Evolutionary conservation across 2,113 vertebrate genomes (phyloP), one percentile per base, ranked within the genome.

Genomic region (Tetraodon nigroviridis): DNA sequence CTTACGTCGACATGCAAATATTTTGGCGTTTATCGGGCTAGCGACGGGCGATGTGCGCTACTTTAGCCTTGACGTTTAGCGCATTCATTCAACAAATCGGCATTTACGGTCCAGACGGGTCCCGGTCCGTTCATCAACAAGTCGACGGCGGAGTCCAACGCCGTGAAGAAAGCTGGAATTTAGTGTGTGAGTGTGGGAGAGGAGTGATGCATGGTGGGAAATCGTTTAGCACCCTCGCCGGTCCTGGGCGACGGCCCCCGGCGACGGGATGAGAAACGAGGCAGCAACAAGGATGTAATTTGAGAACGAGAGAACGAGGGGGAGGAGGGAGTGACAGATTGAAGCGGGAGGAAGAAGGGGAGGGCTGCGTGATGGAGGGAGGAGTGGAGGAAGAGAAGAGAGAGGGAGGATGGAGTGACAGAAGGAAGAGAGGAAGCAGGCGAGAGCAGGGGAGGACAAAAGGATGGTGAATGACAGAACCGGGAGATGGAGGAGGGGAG

Each of bases 181-280:
- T 50, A 19, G 7, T n/a, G 44, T 27, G 57, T 20, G 52, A 4
- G 58, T 45, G 58, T 8, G 18, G 20, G 63, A 12, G 49, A 19
- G 60, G 55, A 64, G 60, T 78, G 69, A 78, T 73, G 66, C 75
- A 78, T 73, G 75, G 75, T 78, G 75, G 70, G 75, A 78, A 78
- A 78, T 70, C 61, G 66, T 73, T 69, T 73, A 69, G 69, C 61
- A 50, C 64, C 66, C 70, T 78, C 48, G 45, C 61, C 12, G 64
- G 66, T 69, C 61, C 66, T 69, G 41, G 37, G 64, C 47, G 64
- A 76, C 69, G 55, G 69, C 74, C 74, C 55, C 65, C 42, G 58
- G 75, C 70, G 58, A 78, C 70, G 51, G 57, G 62, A 78, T 70
- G 75, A 78, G 70, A 73, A 78, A 78, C 61, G 66, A 78, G 70